Conservation (phyloP, 2,888 invertebrate species). For the Xanthorhoe designata region DNA sequence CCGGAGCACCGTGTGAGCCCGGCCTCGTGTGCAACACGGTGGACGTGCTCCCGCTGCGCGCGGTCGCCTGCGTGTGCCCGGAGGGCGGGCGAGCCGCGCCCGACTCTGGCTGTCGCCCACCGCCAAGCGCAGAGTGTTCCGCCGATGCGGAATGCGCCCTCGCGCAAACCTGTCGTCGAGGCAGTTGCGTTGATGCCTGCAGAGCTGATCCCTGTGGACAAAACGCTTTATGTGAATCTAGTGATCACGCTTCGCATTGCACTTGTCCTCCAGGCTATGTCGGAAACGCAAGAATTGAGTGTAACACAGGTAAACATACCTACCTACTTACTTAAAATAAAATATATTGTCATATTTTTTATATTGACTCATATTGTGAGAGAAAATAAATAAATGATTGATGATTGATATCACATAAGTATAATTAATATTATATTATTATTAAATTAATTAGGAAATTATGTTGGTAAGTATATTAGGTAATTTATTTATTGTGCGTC, state of each 20-base stretch:
- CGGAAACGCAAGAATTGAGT: slow-evolving; percentile 93
- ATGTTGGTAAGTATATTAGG: too few relatives aligned
- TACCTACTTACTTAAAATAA: background rate
- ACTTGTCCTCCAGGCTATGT: slow-evolving; percentile 91
- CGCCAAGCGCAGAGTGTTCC: slow-evolving; percentile 87
- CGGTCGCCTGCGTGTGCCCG: slow-evolving; percentile 95
- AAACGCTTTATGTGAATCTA: slow-evolving; percentile 92
- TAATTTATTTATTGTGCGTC: background rate
- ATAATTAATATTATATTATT: too few relatives aligned
- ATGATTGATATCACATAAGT: too few relatives aligned
- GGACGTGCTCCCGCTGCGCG: slow-evolving; percentile 92
- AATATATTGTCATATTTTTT: background rate
- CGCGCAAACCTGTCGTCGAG: slow-evolving; percentile 90
- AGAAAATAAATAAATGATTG: too few relatives aligned
- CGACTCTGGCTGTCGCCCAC: slow-evolving; percentile 89
- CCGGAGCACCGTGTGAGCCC: slow-evolving; percentile 89
- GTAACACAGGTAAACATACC: slow-evolving; percentile 82
- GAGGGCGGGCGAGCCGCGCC: slow-evolving; percentile 91
- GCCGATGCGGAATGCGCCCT: slow-evolving; percentile 91
- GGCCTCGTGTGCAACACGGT: slow-evolving; percentile 93
- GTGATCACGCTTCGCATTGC: slow-evolving; percentile 91
- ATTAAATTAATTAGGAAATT: too few relatives aligned
- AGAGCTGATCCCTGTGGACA: slow-evolving; percentile 91
- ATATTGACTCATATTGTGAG: background rate
- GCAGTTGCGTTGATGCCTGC: slow-evolving; percentile 92